Evolutionary conservation across 2,113 vertebrate species (phyloP).

Genomic region (Athene noctua): DNA sequence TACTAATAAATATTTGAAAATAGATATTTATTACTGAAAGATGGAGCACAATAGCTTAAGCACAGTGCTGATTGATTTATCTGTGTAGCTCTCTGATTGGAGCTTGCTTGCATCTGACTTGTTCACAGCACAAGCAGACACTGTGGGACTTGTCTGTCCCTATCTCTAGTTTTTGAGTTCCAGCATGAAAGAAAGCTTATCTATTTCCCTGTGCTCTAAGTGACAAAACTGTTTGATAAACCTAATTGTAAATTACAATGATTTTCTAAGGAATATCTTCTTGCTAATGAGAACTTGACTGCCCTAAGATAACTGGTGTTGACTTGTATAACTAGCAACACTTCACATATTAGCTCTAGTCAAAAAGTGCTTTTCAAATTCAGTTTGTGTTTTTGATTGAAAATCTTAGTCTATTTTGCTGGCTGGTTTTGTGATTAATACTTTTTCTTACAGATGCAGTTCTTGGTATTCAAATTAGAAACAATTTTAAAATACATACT

Average conservation of each 20-base stretch:
- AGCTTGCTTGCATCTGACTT: not conserved
- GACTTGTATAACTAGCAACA: conserved; percentile 31
- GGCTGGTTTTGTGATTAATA: not conserved
- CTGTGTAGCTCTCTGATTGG: not conserved
- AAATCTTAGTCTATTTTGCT: not conserved
- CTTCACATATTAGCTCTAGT: conserved; percentile 1
- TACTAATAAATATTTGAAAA: conserved; percentile 13
- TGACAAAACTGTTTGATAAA: conserved; percentile 25
- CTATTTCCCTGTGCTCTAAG: not conserved
- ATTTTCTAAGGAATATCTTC: conserved; percentile 37
- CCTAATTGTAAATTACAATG: conserved; percentile 25
- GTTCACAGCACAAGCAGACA: not conserved
- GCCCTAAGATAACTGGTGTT: conserved; percentile 43
- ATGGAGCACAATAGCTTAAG: not conserved
- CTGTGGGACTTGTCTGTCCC: not conserved
- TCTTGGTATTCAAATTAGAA: conserved; percentile 12
- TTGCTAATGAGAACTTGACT: conserved; percentile 38
- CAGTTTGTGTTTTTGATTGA: conserved; percentile 13
- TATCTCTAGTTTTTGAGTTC: not conserved
- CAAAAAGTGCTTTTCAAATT: conserved; percentile 19
- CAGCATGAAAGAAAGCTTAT: not conserved
- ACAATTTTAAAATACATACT: not conserved
- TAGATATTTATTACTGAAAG: conserved; percentile 26
- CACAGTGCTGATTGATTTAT: not conserved
- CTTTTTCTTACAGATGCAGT: not conserved